Conservation (phyloP, 2,113 vertebrate genomes). For the Campylomormyrus numenius region DNA sequence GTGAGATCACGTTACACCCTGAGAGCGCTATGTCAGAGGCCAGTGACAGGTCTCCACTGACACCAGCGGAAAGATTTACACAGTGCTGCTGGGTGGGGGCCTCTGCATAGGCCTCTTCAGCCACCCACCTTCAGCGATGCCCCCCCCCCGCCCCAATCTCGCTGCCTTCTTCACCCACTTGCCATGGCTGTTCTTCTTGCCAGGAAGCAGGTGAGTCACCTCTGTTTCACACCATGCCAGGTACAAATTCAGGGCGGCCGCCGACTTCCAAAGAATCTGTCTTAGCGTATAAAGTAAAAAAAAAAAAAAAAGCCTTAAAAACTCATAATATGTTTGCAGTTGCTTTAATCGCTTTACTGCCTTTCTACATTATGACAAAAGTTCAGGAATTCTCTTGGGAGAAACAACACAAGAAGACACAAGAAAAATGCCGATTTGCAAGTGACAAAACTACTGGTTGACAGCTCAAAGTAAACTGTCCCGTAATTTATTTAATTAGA, state of each 20-base stretch:
- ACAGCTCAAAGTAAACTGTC: background rate
- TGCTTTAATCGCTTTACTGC: background rate
- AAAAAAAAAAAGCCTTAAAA: background rate
- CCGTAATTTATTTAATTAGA: background rate
- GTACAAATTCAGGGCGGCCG: background rate
- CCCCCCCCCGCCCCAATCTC: background rate
- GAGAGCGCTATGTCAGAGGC: background rate
- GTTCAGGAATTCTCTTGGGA: background rate
- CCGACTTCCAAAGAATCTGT: background rate
- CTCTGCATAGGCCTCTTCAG: background rate
- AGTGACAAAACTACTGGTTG: background rate
- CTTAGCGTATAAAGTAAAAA: background rate
- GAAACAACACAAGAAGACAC: background rate
- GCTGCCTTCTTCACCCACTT: background rate
- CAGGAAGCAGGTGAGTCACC: background rate
- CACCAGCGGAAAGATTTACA: slow-evolving; percentile 1
- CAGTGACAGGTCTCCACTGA: background rate
- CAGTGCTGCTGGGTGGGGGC: background rate
- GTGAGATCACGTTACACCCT: background rate
- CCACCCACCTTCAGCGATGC: background rate
- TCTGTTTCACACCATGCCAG: background rate
- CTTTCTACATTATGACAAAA: background rate
- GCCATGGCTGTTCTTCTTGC: background rate
- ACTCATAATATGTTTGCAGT: background rate
- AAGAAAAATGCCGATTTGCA: background rate